Conservation (phyloP, 2,113 vertebrate genomes). For the Hirundichthys speculiger region DNA sequence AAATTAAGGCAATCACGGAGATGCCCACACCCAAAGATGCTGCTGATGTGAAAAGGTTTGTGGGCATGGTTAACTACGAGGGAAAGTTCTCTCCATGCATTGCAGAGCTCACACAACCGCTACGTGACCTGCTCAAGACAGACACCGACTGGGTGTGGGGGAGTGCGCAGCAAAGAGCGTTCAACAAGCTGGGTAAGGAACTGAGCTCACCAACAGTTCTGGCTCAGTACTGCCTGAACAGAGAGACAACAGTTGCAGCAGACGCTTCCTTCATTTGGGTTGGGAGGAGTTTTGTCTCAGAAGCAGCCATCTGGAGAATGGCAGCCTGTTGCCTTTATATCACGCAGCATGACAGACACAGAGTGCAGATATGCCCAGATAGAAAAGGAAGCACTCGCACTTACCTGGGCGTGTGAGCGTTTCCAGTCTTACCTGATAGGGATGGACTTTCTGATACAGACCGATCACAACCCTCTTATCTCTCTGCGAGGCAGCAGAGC, state of each 20-base stretch:
- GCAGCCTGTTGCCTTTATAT: slow-evolving; percentile 4
- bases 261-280: slow-evolving; percentile 4
- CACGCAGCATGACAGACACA: neutral
- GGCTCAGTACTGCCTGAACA: neutral
- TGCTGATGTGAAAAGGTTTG: slow-evolving; percentile 5
- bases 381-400: neutral
- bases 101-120: neutral
- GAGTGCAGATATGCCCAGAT: slow-evolving; percentile 3
- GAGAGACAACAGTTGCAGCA: neutral
- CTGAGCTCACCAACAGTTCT: neutral
- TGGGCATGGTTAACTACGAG: neutral
- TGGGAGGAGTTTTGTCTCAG: neutral
- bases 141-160: neutral
- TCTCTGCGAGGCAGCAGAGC: too few species aligned
- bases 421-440: too few species aligned
- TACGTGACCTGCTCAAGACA: neutral
- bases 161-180: neutral
- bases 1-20: neutral
- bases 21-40: too few species aligned
- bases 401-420: too few species aligned
- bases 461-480: too few species aligned
- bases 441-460: too few species aligned
- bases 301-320: neutral
- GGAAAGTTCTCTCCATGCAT: too few species aligned
- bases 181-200: neutral